These are phyloP conservation scores for Lateolabrax maculatus DNA, from an alignment of 2,797 vertebrate genomes.

Conservation along the genomic window DNA sequence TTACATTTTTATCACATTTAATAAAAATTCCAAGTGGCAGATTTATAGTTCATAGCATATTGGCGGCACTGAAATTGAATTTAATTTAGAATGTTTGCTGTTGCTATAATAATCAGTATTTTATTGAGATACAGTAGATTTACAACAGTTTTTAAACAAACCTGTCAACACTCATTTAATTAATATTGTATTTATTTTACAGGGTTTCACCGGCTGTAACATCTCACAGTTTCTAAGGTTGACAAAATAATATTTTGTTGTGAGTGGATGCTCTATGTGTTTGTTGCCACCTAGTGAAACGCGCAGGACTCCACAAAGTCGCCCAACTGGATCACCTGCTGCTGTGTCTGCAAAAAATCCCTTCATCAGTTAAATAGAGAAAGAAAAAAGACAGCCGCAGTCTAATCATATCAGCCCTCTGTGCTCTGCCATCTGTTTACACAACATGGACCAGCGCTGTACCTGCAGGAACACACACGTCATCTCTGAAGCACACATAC, in stretches of 20 bases:
- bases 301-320: background rate
- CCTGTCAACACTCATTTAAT: background rate
- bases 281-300: background rate
- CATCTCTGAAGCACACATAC: no score
- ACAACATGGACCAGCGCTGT: background rate
- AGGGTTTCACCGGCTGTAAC: background rate
- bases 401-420: background rate
- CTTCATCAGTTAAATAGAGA: background rate
- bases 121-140: no score
- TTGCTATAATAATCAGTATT: background rate
- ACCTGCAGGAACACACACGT: background rate
- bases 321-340: background rate
- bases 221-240: background rate
- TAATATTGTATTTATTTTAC: background rate
- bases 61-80: background rate
- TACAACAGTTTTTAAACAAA: no score
- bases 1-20: no score
- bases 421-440: background rate
- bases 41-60: no score
- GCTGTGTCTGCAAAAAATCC: background rate
- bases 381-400: background rate
- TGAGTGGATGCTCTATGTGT: background rate
- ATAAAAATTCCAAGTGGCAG: no score
- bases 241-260: background rate
- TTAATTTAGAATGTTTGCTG: background rate